Conservation (phyloP, 53 echinoderm and acorn worm species). For the Holothuria leucospilota region DNA sequence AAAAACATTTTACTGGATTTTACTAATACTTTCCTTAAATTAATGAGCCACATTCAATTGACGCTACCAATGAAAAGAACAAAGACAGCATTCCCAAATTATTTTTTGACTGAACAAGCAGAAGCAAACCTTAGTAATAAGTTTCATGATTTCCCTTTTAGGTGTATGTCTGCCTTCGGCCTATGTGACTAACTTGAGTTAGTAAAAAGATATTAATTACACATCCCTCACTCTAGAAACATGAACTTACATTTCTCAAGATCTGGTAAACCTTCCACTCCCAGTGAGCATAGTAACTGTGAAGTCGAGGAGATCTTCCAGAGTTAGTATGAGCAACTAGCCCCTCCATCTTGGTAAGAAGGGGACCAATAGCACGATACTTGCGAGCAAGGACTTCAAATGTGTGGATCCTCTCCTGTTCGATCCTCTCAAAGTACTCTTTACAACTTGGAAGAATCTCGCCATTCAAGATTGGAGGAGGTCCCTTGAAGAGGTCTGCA, state of each 20-base stretch:
- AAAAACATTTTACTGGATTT: no score
- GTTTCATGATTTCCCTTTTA: no score
- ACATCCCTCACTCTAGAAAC: no score
- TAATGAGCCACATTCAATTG: no score
- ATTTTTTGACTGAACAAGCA: no score
- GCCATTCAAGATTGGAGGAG: conserved; percentile 79
- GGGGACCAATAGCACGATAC: conserved; percentile 97
- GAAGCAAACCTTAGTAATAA: no score
- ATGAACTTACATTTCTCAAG: conserved; percentile 77
- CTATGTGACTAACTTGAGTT: no score
- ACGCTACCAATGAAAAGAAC: no score
- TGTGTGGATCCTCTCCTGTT: conserved; percentile 74
- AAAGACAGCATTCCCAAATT: no score
- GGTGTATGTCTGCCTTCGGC: no score
- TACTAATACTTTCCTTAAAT: no score
- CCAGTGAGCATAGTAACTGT: conserved; percentile 96
- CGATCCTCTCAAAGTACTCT: conserved; percentile 49
- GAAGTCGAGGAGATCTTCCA: conserved; percentile 86
- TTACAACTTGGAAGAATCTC: conserved; percentile 91
- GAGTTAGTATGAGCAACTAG: conserved; percentile 97
- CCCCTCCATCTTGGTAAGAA: conserved; percentile 99
- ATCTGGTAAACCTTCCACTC: conserved; percentile 86
- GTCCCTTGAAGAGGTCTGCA: conserved; percentile 94
- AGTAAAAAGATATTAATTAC: no score
- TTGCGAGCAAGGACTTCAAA: conserved; percentile 89